Conservation (phyloP, 2,888 invertebrate genomes). For the Cancer borealis region DNA sequence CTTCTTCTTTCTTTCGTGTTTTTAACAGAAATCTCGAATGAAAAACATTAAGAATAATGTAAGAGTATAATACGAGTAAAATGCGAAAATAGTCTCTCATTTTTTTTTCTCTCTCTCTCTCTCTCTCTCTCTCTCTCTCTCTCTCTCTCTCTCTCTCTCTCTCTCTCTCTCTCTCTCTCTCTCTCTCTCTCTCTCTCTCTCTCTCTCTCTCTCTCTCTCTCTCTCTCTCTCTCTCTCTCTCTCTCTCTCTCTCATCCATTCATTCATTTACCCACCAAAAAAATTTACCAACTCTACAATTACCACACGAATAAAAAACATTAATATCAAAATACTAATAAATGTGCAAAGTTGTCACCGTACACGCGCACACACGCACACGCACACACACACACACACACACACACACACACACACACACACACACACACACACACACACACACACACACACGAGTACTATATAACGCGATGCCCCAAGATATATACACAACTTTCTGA, state of each 20-base stretch:
- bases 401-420: conserved; percentile 35
- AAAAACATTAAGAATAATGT: background rate
- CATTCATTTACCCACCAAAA: too few relatives aligned
- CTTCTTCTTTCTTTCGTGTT: too few relatives aligned
- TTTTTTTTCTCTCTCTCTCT: background rate
- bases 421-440: conserved; percentile 40
- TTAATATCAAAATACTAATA: too few relatives aligned
- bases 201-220: background rate
- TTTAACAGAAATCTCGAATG: too few relatives aligned
- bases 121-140: conserved; percentile 6
- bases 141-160: background rate
- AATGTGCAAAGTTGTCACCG: background rate
- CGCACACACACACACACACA: background rate
- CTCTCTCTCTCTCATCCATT: background rate
- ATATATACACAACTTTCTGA: too few relatives aligned
- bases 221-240: conserved; percentile 17
- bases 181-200: background rate
- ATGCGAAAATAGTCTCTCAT: background rate
- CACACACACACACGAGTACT: background rate
- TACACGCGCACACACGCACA: background rate
- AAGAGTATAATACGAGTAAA: background rate
- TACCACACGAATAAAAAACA: too few relatives aligned
- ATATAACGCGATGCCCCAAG: too few relatives aligned
- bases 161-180: conserved; percentile 29
- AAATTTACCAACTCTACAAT: too few relatives aligned